Conservation (phyloP, 1,140 invertebrate genomes). For the Drosophila dunni region DNA sequence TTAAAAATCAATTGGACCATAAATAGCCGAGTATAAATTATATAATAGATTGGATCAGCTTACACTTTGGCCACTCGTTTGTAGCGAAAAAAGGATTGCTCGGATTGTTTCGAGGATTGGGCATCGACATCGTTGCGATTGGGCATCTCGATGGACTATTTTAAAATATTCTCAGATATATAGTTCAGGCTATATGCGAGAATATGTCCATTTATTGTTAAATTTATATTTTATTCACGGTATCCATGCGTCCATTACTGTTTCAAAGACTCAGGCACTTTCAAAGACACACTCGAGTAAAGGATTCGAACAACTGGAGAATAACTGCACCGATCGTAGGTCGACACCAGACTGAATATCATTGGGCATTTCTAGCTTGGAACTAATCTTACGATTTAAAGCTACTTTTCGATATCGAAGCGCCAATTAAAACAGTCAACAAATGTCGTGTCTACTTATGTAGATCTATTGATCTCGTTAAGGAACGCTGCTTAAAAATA, state of each 20-base stretch:
- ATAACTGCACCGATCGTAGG: constrained; percentile 61
- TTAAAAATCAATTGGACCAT: constrained; percentile 17
- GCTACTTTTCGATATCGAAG: constrained; percentile 11
- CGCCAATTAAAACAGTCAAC: constrained; percentile 64
- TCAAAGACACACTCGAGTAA: not conserved
- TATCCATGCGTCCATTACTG: constrained; percentile 68
- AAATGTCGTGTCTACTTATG: constrained; percentile 38
- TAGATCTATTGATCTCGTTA: constrained; percentile 69
- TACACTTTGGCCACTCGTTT: constrained; percentile 82
- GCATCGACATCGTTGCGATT: constrained; percentile 68
- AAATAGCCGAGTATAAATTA: constrained; percentile 36
- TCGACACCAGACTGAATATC: constrained; percentile 49
- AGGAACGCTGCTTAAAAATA: constrained; percentile 75
- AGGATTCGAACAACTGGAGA: constrained; percentile 23
- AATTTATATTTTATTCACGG: constrained; percentile 33
- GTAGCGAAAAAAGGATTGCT: constrained; percentile 69
- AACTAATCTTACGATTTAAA: constrained; percentile 44
- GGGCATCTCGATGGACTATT: constrained; percentile 46
- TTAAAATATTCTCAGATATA: constrained; percentile 17
- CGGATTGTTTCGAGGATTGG: constrained; percentile 73
- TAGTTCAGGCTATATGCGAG: constrained; percentile 19
- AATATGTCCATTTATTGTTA: constrained; percentile 28
- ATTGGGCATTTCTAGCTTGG: constrained; percentile 13
- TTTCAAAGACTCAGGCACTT: not conserved
- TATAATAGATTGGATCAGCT: constrained; percentile 46